Conservation (phyloP, 2,797 vertebrate genomes). For the Myotis planiceps region DNA sequence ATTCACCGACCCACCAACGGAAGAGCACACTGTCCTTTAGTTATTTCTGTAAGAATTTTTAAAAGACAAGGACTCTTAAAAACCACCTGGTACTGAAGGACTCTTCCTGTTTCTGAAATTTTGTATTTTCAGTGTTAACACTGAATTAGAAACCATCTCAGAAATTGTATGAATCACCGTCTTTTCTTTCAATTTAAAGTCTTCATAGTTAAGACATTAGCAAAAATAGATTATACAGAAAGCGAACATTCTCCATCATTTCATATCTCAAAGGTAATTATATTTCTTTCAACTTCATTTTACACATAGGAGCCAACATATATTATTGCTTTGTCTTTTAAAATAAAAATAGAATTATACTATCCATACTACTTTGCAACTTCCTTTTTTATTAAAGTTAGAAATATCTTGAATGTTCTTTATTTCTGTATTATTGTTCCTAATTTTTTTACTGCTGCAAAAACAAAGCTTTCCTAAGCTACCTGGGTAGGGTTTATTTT, state of each 20-base stretch:
- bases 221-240: background rate
- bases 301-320: background rate
- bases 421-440: background rate
- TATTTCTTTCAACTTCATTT: slow-evolving; percentile 32
- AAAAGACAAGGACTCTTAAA: background rate
- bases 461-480: background rate
- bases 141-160: background rate
- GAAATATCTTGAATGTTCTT: background rate
- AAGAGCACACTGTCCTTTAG: background rate
- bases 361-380: background rate
- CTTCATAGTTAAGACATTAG: background rate
- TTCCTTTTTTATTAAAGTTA: background rate
- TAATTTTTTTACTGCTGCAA: background rate
- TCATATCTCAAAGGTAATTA: background rate
- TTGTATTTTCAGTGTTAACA: slow-evolving; percentile 14
- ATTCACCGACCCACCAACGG: background rate
- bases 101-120: background rate
- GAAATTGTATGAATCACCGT: background rate
- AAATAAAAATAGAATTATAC: background rate
- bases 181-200: background rate
- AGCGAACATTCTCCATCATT: background rate
- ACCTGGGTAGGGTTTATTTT: background rate
- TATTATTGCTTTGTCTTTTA: background rate
- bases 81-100: background rate
- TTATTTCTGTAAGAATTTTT: background rate